Percentiles rank a stretch among this genome's conserved stretches.
phyloP scores from a whole-genome alignment of 1,140 invertebrate genomes.

The Heterodera schachtii region DNA sequence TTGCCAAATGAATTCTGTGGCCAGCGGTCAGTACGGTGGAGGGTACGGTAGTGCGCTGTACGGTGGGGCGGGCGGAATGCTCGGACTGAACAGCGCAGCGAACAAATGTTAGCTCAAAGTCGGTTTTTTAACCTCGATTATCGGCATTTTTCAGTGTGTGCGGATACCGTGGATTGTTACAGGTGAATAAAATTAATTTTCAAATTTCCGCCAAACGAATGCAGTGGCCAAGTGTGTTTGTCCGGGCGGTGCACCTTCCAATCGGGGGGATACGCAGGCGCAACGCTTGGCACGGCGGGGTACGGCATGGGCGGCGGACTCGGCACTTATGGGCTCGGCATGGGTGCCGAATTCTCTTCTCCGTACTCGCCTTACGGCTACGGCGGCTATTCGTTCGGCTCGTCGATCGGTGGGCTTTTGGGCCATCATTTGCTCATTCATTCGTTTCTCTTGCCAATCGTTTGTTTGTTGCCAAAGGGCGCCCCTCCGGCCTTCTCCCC shows the following conservation, averaged over 20 bases:
- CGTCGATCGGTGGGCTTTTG: constrained; percentile 33
- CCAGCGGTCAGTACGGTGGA: constrained; percentile 26
- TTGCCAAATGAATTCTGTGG: constrained; percentile 41
- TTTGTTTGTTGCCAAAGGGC: constrained; percentile 28
- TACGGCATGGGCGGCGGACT: neutral
- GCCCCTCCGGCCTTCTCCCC: constrained; percentile 46
- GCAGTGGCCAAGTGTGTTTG: constrained; percentile 53
- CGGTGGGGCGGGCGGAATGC: constrained; percentile 31
- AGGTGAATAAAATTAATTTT: constrained; percentile 11
- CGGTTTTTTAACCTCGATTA: neutral
- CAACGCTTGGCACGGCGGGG: neutral
- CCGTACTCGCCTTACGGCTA: constrained; percentile 32
- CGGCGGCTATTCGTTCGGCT: neutral
- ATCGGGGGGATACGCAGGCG: constrained; percentile 29
- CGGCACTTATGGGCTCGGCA: constrained; percentile 3
- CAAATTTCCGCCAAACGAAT: neutral
- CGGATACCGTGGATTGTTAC: constrained; percentile 56
- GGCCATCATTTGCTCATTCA: neutral
- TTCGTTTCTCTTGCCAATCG: too few species aligned
- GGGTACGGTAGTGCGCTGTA: constrained; percentile 33
- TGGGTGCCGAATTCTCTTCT: constrained; percentile 24
- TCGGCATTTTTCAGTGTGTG: constrained; percentile 40
- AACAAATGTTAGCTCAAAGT: constrained; percentile 35
- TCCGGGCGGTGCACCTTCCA: constrained; percentile 51
- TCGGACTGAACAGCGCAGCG: constrained; percentile 40